Percentiles rank a stretch among this genome's conserved stretches.
Evolutionary conservation across 2,797 vertebrate genomes (phyloP).

Genomic region (Sebastes dallii): DNA sequence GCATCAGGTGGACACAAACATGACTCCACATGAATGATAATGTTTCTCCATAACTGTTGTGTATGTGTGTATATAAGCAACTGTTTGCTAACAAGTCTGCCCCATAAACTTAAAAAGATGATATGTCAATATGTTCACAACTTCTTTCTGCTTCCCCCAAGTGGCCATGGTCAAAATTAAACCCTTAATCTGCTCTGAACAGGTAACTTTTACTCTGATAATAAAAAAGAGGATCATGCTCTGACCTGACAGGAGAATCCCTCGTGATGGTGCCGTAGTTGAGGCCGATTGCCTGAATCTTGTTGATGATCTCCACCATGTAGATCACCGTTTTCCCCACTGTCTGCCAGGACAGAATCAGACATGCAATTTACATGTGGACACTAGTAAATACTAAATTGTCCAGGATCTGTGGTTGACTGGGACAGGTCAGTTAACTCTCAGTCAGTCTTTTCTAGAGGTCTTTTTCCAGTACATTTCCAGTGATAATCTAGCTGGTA

Average conservation of each 20-base stretch:
- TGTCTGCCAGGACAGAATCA: slow-evolving; percentile 56
- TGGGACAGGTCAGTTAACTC: not conserved
- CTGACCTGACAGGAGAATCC: slow-evolving; percentile 81
- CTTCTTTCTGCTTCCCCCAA: not conserved
- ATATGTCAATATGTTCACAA: not conserved
- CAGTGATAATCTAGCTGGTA: no score
- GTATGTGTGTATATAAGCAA: not conserved
- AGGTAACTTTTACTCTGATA: not conserved
- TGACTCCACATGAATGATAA: not conserved
- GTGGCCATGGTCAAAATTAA: not conserved
- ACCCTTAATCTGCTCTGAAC: not conserved
- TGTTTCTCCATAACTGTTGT: not conserved
- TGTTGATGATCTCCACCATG: slow-evolving; percentile 81
- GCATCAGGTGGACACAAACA: not conserved
- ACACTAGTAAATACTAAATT: not conserved
- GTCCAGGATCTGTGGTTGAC: not conserved
- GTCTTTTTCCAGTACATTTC: no score
- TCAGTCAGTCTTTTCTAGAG: no score
- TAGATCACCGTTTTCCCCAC: slow-evolving; percentile 78
- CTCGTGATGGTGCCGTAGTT: slow-evolving; percentile 84
- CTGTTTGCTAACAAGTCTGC: not conserved
- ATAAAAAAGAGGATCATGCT: not conserved
- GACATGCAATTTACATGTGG: not conserved
- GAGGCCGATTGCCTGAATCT: slow-evolving; percentile 70
- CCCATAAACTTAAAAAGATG: not conserved